Evolutionary conservation across 1,140 invertebrate species (phyloP), one percentile per base, ranked within the genome.

Genomic region (Chymomyza costata): DNA sequence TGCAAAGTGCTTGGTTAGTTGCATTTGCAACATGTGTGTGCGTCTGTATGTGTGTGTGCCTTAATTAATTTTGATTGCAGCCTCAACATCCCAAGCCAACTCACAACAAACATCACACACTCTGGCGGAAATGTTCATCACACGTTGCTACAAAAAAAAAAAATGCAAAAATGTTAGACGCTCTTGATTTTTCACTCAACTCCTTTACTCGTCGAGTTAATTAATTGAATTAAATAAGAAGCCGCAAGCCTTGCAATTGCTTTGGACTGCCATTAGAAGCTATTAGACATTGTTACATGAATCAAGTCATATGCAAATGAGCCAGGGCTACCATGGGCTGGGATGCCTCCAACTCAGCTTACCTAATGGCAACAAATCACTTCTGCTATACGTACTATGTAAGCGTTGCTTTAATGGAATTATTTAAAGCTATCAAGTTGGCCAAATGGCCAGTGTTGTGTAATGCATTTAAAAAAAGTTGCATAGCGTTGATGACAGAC

Each of bases 41-140:
- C 58, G 43, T 34, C 35, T 51, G 31, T 46, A 34, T 47, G 16
- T 50, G 44, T 74, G 67, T 76, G 60, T 78, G 70, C 70, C 73
- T 76, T 76, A 76, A 76, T 76, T 76, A 76, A 76, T 76, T 76
- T 76, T 76, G 71, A 76, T 76, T 76, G 71, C 71, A 63, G 40
- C 61, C 56, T 31, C 55, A 25, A 40, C 21, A 25, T 8, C 46
- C 21, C n/a, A 37, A 49, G 18, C 28, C 39, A 37, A n/a, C n/a
- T n/a, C 13, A 13, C 34, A 16, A 21, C 3, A 3, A 25, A 25
- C 21, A 25, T 25, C 32, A 68, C 48, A 41, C 48, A 59, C 54
- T 64, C 63, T 35, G 53, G 48, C 71, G 71, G 71, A 78, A 76
- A 76, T 76, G 71, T 60, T 78, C 71, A 80, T 76, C 71, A 80